Evolutionary conservation across 1,140 invertebrate genomes (phyloP).

Genomic region (Drosophila neocordata): DNA sequence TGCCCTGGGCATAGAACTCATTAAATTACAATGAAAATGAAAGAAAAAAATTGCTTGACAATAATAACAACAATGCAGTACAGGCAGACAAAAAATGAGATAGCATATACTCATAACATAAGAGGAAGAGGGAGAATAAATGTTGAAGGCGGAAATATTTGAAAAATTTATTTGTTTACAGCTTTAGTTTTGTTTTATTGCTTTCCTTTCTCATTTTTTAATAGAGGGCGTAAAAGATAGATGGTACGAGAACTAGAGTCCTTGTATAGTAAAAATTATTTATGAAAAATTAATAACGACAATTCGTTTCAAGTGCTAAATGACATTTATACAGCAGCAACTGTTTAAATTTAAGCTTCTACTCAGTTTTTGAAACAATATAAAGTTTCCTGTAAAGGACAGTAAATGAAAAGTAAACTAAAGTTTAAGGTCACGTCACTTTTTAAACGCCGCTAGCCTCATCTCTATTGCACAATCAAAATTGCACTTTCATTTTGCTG

Average conservation of each 20-base stretch:
- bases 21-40: conserved; percentile 68
- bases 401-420: neutral
- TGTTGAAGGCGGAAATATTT: conserved; percentile 12
- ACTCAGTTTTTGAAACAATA: neutral
- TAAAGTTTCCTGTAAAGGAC: neutral
- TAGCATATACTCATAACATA: too few relatives aligned
- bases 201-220: neutral
- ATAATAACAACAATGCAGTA: neutral
- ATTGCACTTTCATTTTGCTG: neutral
- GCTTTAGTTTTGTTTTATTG: conserved; percentile 9
- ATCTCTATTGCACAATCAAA: neutral
- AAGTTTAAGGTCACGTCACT: neutral
- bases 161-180: conserved; percentile 13
- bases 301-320: neutral
- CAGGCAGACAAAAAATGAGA: neutral
- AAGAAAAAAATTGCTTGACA: conserved; percentile 11
- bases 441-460: neutral
- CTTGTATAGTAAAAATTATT: neutral
- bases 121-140: neutral
- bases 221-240: neutral
- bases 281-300: conserved; percentile 1
- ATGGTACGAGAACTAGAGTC: too few relatives aligned
- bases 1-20: conserved; percentile 58
- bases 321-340: neutral
- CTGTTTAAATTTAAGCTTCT: neutral